Evolutionary conservation across 2,797 vertebrate genomes (phyloP), one percentile per base, ranked within the genome.

Genomic region (Trachops cirrhosus): DNA sequence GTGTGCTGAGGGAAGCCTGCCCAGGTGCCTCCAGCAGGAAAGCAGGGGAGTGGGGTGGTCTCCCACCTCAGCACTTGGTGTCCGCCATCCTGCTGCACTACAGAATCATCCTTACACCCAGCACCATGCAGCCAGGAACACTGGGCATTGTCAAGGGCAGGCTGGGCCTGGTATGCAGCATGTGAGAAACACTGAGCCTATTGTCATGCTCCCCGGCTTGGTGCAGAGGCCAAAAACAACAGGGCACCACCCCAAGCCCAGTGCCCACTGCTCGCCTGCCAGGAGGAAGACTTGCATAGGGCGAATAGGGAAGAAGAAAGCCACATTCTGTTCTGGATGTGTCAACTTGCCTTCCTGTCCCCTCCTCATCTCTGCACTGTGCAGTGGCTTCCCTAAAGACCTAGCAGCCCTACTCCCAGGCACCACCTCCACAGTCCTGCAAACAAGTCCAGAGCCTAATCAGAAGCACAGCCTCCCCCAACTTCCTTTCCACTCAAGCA

Each of bases 181-280:
- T 1, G 2, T 41, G 70, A 64, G 82, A 71, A 86, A 74, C 86
- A 68, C 64, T 68, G 32, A 0, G 19, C 24, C 44, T 85, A 6
- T 70, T 54, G 71, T 41, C 83, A 12, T 0, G 9, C 41, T 77
- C 48, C 83, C 84, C 15, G 46, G 62, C 87, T 44, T 9, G 26
- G 52, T 32, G 46, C 71, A 0, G 95, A 95, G 96, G 97, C 98
- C 97, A 97, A 97, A 91, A 97, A 70, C 95, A 98, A 96, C 94
- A 97, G 96, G 96, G 34, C 48, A 48, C 29, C 44, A 37, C 29
- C 68, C 68, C 59, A 26, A 37, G 73, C 41, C 41, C 41, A 10
- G 24, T 1, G 46, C 41, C 37, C 1, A 0, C 59, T 41, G 34
- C 78, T 80, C 2, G 1, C 34, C 86, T 32, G 9, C 26, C 54